Evolutionary conservation across 2,888 invertebrate genomes (phyloP).

Genomic region (Polyploca ridens): DNA sequence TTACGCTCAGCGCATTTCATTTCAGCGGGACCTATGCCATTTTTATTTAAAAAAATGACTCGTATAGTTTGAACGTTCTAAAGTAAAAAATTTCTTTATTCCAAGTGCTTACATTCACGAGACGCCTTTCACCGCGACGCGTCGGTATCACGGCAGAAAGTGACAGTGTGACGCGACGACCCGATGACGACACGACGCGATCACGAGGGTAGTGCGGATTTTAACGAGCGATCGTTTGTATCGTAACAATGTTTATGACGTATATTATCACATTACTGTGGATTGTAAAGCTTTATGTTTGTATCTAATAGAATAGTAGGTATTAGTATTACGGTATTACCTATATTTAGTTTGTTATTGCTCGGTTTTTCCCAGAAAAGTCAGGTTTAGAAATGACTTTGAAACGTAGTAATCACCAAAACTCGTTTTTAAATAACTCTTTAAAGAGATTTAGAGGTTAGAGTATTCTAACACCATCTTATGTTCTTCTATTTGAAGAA

Average conservation of each 20-base stretch:
- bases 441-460: too few species aligned
- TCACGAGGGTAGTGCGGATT: not conserved
- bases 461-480: too few species aligned
- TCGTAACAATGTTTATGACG: slow-evolving; percentile 1
- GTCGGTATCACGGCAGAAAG: slow-evolving; percentile 35
- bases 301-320: too few species aligned
- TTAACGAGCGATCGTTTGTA: not conserved
- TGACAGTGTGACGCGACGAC: slow-evolving; percentile 41
- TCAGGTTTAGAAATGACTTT: too few species aligned
- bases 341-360: too few species aligned
- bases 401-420: too few species aligned
- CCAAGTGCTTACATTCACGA: slow-evolving; percentile 15
- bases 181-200: slow-evolving; percentile 5
- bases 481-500: not conserved
- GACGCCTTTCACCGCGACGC: slow-evolving; percentile 39
- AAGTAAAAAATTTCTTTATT: slow-evolving; percentile 11
- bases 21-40: slow-evolving; percentile 1
- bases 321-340: too few species aligned
- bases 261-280: not conserved
- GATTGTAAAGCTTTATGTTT: too few species aligned
- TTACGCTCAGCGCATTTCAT: not conserved
- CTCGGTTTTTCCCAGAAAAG: too few species aligned
- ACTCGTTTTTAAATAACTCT: too few species aligned
- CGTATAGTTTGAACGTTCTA: slow-evolving; percentile 3
- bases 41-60: not conserved